These are phyloP conservation scores for Panagrolaimus sp. DNA, from an alignment of 1,140 invertebrate genomes.

Conservation along the genomic window DNA sequence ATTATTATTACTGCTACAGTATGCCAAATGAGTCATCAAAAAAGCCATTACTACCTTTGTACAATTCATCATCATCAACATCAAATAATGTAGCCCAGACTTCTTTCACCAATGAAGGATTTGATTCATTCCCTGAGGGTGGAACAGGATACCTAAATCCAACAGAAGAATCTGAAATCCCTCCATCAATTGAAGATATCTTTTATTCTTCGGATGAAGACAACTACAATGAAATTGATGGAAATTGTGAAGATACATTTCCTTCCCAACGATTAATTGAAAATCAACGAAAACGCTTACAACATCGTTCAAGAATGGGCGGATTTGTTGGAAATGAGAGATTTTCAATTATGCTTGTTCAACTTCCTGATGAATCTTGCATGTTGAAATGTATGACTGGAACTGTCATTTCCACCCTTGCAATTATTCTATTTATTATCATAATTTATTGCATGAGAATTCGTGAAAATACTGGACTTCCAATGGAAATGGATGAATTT, in stretches of 20 bases:
- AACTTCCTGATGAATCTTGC: slow-evolving; percentile 8
- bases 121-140: neutral
- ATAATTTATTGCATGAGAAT: slow-evolving; percentile 11
- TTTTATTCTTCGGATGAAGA: slow-evolving; percentile 7
- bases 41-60: neutral
- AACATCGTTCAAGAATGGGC: neutral
- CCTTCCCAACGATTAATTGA: neutral
- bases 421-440: slow-evolving; percentile 8
- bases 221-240: neutral
- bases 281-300: neutral
- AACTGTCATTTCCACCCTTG: slow-evolving; percentile 1
- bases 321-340: neutral
- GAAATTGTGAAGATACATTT: slow-evolving; percentile 4
- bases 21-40: neutral
- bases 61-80: too few species aligned
- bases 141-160: neutral
- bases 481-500: slow-evolving; percentile 4
- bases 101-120: slow-evolving; percentile 5
- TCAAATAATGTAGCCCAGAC: neutral
- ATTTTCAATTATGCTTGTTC: neutral
- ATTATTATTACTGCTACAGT: too few species aligned
- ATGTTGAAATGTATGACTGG: slow-evolving; percentile 17
- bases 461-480: slow-evolving; percentile 4
- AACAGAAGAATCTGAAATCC: too few species aligned
- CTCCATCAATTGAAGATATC: slow-evolving; percentile 2